phyloP scores from a whole-genome alignment of 2,113 vertebrate genomes.

The Cyphomyrus plagiostoma region DNA sequence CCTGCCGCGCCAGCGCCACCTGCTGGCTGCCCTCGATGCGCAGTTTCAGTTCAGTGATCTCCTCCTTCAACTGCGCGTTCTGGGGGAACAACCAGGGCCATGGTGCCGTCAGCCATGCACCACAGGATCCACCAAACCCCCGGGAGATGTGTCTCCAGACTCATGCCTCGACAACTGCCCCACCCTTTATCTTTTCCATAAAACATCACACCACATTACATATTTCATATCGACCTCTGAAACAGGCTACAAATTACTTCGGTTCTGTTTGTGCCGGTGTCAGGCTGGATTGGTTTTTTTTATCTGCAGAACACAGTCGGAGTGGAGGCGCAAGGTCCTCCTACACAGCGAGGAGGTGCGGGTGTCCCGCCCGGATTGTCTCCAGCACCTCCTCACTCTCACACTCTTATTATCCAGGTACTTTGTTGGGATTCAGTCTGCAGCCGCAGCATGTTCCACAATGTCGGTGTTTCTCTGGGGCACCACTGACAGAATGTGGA shows the following conservation, averaged over 20 bases:
- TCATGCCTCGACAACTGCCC: neutral
- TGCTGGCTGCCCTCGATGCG: conserved; percentile 26
- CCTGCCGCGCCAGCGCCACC: conserved; percentile 56
- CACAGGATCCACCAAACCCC: neutral
- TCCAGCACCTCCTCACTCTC: neutral
- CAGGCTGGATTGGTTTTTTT: neutral
- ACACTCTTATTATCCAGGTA: neutral
- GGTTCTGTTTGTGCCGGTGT: neutral
- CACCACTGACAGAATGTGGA: neutral
- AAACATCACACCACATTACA: neutral
- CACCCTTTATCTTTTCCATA: neutral
- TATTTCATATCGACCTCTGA: neutral
- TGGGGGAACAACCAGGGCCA: neutral
- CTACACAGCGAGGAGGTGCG: neutral
- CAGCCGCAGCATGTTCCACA: neutral
- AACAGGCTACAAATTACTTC: neutral
- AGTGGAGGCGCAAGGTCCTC: neutral
- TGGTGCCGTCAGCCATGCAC: too few relatives aligned
- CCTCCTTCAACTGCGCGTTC: conserved; percentile 6
- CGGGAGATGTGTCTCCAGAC: neutral
- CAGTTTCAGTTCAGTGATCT: neutral
- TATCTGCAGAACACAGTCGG: neutral
- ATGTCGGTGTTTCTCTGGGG: neutral
- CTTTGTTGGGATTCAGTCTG: neutral
- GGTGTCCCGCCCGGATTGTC: neutral